These are phyloP conservation scores for Nettapus auritus DNA, from an alignment of 2,113 vertebrate species.

Conservation along the genomic window DNA sequence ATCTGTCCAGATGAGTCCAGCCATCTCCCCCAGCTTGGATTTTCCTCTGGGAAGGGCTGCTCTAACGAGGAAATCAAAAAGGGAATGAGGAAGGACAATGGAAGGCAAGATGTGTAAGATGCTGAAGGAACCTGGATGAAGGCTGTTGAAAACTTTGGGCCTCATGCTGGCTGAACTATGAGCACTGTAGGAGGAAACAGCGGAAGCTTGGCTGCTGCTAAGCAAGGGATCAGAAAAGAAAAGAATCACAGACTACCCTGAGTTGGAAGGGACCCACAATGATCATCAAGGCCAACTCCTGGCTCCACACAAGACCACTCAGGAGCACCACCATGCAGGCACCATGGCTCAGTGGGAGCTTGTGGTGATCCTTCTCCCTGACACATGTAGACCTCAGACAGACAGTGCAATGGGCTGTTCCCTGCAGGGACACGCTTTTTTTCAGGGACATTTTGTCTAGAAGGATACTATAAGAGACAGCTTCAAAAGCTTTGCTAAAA, in stretches of 20 bases:
- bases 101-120: background rate
- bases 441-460: no score
- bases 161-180: background rate
- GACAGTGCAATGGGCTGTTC: background rate
- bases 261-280: no score
- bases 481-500: no score
- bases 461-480: no score
- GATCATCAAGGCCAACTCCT: no score
- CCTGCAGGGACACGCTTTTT: background rate
- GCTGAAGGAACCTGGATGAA: background rate
- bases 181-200: background rate
- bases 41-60: background rate
- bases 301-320: no score
- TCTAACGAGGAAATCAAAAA: background rate
- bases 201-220: background rate
- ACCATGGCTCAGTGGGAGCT: accelerated
- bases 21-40: background rate
- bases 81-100: background rate
- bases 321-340: background rate
- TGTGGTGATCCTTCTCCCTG: background rate
- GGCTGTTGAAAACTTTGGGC: background rate
- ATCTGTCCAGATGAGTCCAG: background rate
- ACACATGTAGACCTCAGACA: background rate
- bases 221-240: background rate
- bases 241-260: no score